Percentiles rank a stretch among this genome's conserved stretches.
phyloP scores from a whole-genome alignment of 1,140 invertebrate genomes.

The Antheraea mylitta region DNA sequence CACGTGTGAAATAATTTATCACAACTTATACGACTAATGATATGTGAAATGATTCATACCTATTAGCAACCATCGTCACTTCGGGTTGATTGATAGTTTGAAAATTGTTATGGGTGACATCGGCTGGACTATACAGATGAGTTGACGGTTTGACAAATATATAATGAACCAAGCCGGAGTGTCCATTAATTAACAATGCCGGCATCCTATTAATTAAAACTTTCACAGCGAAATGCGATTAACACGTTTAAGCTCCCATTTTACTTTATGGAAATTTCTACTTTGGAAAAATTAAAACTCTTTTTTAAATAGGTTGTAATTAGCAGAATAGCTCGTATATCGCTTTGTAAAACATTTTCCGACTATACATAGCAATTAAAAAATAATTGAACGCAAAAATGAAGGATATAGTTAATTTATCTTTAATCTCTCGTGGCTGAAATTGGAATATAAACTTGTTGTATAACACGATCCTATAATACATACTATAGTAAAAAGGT shows the following conservation, averaged over 20 bases:
- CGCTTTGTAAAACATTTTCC: no score
- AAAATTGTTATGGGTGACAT: neutral
- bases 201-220: constrained; percentile 14
- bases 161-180: neutral
- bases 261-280: constrained; percentile 4
- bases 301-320: neutral
- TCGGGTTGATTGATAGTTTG: neutral
- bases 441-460: no score
- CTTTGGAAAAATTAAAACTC: neutral
- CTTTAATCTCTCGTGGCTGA: no score
- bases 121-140: neutral
- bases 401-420: neutral
- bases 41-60: no score
- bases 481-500: no score
- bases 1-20: no score
- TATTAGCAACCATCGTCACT: no score
- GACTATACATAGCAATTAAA: neutral
- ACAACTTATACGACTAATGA: no score
- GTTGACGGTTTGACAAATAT: neutral
- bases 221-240: constrained; percentile 11
- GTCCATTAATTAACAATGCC: constrained; percentile 10
- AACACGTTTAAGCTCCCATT: neutral
- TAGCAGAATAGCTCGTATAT: no score
- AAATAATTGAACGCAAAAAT: neutral
- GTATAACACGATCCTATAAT: no score